These are phyloP conservation scores for Numenius phaeopus DNA, from an alignment of 2,797 vertebrate genomes.

Conservation along the genomic window DNA sequence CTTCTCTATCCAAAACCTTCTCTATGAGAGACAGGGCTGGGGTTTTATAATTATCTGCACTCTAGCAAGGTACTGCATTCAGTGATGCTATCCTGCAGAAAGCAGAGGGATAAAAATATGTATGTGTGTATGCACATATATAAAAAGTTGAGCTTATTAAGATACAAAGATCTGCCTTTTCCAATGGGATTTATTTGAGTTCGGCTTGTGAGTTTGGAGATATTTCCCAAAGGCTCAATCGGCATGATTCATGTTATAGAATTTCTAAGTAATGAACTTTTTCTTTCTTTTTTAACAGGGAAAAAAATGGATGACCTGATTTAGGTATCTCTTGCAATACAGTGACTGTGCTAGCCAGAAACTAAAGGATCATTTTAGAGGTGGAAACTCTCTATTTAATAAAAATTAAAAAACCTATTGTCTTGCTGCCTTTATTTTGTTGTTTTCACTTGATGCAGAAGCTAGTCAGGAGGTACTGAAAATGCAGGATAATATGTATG, in stretches of 20 bases:
- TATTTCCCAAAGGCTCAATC: slow-evolving; percentile 57
- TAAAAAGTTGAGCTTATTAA: neutral
- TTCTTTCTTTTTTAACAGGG: neutral
- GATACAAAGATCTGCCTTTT: slow-evolving; percentile 23
- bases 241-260: neutral
- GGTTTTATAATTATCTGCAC: neutral
- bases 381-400: neutral
- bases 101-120: slow-evolving; percentile 14
- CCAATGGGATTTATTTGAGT: neutral
- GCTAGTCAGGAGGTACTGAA: neutral
- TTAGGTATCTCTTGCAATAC: neutral
- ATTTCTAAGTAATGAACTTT: slow-evolving; percentile 31
- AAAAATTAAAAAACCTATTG: neutral
- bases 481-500: neutral
- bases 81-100: neutral
- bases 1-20: neutral
- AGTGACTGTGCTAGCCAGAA: neutral
- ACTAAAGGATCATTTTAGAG: neutral
- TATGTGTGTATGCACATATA: neutral
- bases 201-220: neutral
- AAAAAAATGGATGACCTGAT: slow-evolving; percentile 20
- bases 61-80: neutral
- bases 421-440: neutral
- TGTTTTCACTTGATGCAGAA: neutral
- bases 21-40: neutral